Conservation (phyloP, 2,797 vertebrate species). For the Heterohyrax brucei region DNA sequence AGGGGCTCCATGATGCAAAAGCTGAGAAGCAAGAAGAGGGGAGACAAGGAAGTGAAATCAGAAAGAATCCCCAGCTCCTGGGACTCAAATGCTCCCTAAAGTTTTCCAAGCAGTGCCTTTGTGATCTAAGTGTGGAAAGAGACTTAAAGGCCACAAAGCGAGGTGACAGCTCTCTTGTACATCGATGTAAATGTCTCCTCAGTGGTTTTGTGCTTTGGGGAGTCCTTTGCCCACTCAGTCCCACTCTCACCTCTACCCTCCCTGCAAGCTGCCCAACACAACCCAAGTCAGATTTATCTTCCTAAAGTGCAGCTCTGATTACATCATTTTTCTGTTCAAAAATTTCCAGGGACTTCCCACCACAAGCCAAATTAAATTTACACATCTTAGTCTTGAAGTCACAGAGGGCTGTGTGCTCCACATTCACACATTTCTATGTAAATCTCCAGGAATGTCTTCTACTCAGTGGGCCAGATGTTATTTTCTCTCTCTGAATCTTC, state of each 20-base stretch:
- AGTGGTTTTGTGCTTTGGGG: conserved; percentile 12
- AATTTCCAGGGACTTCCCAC: not conserved
- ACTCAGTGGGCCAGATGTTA: not conserved
- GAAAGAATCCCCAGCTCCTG: conserved; percentile 52
- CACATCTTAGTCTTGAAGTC: not conserved
- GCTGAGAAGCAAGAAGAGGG: not conserved
- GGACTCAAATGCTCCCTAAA: not conserved
- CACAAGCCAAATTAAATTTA: not conserved
- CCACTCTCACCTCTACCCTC: not conserved
- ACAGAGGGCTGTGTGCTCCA: too few relatives aligned
- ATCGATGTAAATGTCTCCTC: conserved; percentile 30
- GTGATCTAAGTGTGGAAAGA: conserved; percentile 29
- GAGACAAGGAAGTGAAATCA: not conserved
- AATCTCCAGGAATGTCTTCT: not conserved
- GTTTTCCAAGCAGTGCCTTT: not conserved
- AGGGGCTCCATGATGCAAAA: not conserved
- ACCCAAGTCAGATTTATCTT: not conserved
- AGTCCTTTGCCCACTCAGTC: not conserved
- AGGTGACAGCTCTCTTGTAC: conserved; percentile 59
- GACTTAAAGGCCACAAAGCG: not conserved
- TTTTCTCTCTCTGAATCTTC: not conserved
- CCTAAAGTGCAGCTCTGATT: not conserved
- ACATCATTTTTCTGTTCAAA: not conserved
- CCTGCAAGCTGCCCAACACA: not conserved
- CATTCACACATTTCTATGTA: not conserved